Conservation (phyloP, 2,113 vertebrate species). For the Isurus oxyrinchus region DNA sequence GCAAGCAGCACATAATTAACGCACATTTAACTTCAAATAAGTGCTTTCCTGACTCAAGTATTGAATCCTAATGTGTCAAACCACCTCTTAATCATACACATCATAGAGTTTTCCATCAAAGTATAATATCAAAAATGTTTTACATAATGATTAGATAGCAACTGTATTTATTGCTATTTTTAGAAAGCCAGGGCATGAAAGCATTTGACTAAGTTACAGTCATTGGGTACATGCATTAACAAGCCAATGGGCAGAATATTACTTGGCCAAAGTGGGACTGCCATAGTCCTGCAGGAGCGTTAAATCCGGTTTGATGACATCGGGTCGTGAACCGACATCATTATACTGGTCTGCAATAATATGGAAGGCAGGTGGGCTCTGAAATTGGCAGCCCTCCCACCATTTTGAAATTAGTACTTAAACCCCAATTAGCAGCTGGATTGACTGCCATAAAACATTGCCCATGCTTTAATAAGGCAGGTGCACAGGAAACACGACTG, state of each 20-base stretch:
- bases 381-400: too few relatives aligned
- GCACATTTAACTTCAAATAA: not conserved
- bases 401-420: too few relatives aligned
- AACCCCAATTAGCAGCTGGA: too few relatives aligned
- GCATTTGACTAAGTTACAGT: not conserved
- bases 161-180: not conserved
- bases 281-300: too few relatives aligned
- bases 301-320: too few relatives aligned
- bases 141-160: not conserved
- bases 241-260: not conserved
- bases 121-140: not conserved
- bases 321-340: too few relatives aligned
- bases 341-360: too few relatives aligned
- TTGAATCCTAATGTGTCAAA: not conserved
- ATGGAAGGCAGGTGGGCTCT: too few relatives aligned
- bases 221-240: not conserved
- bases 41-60: not conserved
- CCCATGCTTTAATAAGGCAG: too few relatives aligned
- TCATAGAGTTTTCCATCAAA: not conserved
- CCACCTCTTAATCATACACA: not conserved
- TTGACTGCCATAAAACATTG: too few relatives aligned
- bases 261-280: too few relatives aligned
- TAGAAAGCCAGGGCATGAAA: not conserved
- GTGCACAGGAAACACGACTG: too few relatives aligned
- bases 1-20: not conserved